Conservation (phyloP, 2,888 invertebrate species). For the Drosophila anceps region DNA sequence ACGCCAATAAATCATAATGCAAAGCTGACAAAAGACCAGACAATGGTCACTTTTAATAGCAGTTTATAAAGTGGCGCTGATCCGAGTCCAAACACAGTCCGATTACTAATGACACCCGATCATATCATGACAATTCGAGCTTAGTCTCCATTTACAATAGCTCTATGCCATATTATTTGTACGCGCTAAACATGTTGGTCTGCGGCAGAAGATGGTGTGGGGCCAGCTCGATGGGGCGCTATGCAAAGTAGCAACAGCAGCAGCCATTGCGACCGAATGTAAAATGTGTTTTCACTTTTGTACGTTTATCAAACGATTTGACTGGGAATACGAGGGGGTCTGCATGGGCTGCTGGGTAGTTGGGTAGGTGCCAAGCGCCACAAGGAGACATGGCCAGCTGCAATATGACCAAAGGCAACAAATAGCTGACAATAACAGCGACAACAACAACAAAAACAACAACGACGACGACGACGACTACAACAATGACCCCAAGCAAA, state of each 20-base stretch:
- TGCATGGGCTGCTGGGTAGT: not conserved
- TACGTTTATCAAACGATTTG: conserved; percentile 67
- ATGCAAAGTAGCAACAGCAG: conserved; percentile 57
- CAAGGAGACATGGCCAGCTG: conserved; percentile 61
- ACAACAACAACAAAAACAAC: conserved; percentile 50
- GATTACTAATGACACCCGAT: conserved; percentile 62
- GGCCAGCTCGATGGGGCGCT: conserved; percentile 9
- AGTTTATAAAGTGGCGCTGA: conserved; percentile 14
- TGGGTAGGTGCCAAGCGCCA: conserved; percentile 52
- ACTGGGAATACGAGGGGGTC: not conserved
- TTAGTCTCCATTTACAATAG: conserved; percentile 48
- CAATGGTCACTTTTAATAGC: conserved; percentile 23
- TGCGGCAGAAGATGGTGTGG: not conserved
- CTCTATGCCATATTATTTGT: conserved; percentile 27
- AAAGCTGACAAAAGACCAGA: conserved; percentile 22
- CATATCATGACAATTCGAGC: conserved; percentile 63
- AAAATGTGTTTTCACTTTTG: conserved; percentile 77
- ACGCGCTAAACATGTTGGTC: not conserved
- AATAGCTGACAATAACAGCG: conserved; percentile 74
- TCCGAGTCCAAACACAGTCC: conserved; percentile 21
- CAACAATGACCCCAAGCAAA: conserved; percentile 61
- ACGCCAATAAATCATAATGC: conserved; percentile 26
- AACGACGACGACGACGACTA: conserved; percentile 27
- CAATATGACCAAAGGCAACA: conserved; percentile 76
- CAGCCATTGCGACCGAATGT: conserved; percentile 52